Percentiles rank a stretch among this genome's conserved stretches.
Conservation (phyloP, 2,888 invertebrate genomes). For the Thereva unica region DNA sequence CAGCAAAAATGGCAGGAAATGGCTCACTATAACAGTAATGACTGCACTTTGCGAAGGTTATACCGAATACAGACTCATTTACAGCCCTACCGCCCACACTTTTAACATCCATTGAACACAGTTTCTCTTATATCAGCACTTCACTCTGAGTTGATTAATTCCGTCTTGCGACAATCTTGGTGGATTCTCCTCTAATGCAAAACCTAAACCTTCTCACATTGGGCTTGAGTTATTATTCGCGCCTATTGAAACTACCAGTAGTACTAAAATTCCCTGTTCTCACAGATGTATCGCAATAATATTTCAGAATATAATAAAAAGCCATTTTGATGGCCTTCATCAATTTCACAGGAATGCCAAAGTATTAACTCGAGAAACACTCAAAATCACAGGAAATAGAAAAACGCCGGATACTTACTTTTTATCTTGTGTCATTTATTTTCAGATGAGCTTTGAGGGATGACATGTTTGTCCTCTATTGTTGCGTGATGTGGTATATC, state of each 20-base stretch:
- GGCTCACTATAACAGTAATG: constrained; percentile 35
- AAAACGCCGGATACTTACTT: constrained; percentile 26
- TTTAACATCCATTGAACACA: constrained; percentile 8
- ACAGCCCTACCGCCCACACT: not conserved
- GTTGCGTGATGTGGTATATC: constrained; percentile 27
- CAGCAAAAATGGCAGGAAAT: constrained; percentile 37
- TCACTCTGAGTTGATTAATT: constrained; percentile 21
- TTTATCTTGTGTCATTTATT: constrained; percentile 25
- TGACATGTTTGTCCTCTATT: constrained; percentile 21
- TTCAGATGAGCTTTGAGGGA: constrained; percentile 20
- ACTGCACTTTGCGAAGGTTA: constrained; percentile 19
- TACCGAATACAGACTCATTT: not conserved
- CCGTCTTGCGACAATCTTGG: not conserved
- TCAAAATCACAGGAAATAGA: constrained; percentile 32
- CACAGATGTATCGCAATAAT: constrained; percentile 12
- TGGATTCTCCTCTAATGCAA: not conserved
- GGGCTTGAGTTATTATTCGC: not conserved
- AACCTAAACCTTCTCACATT: not conserved
- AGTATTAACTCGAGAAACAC: constrained; percentile 26
- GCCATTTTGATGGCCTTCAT: constrained; percentile 19
- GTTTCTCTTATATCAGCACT: not conserved
- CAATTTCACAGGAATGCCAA: constrained; percentile 12
- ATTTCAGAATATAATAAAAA: constrained; percentile 25
- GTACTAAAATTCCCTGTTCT: not conserved
- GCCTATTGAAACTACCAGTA: not conserved